A percentile compares a stretch with the other conserved stretches of the same genome.
Conservation (phyloP, 1,140 invertebrate species). For the Neomicropteryx cornuta region DNA sequence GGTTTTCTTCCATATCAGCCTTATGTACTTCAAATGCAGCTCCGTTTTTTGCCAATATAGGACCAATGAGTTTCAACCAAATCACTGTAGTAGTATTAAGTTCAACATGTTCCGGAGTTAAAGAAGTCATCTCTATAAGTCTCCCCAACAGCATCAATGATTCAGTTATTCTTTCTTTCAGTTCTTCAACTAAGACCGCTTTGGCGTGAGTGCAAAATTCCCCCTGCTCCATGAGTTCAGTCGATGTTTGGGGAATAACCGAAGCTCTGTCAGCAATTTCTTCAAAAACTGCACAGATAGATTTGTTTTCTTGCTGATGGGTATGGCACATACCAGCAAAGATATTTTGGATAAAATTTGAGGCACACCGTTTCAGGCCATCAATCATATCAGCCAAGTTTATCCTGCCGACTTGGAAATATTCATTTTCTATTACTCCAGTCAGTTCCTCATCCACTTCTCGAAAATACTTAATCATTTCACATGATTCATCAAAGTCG, state of each 20-base stretch:
- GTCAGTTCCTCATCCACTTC: constrained; percentile 34
- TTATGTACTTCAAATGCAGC: constrained; percentile 58
- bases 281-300: constrained; percentile 44
- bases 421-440: constrained; percentile 39
- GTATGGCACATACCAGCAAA: constrained; percentile 35
- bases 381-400: constrained; percentile 35
- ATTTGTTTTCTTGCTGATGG: constrained; percentile 39
- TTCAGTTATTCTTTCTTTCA: constrained; percentile 42
- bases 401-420: constrained; percentile 39
- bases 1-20: constrained; percentile 56
- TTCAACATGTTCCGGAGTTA: constrained; percentile 45
- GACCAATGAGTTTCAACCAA: constrained; percentile 50
- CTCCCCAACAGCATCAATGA: constrained; percentile 40
- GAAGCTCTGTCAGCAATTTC: constrained; percentile 36
- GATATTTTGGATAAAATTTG: constrained; percentile 34
- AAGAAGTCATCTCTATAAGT: constrained; percentile 45
- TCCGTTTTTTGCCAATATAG: constrained; percentile 49
- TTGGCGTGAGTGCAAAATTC: constrained; percentile 43
- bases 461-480: constrained; percentile 37
- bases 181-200: constrained; percentile 36
- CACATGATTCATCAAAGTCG: constrained; percentile 35
- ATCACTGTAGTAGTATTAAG: constrained; percentile 46
- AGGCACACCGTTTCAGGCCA: constrained; percentile 31
- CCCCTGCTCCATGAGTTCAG: constrained; percentile 47
- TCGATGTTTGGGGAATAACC: constrained; percentile 45